Percentiles rank a stretch among this genome's conserved stretches.
phyloP scores from a whole-genome alignment of 2,888 invertebrate species.

The Drosophila algonquin region DNA sequence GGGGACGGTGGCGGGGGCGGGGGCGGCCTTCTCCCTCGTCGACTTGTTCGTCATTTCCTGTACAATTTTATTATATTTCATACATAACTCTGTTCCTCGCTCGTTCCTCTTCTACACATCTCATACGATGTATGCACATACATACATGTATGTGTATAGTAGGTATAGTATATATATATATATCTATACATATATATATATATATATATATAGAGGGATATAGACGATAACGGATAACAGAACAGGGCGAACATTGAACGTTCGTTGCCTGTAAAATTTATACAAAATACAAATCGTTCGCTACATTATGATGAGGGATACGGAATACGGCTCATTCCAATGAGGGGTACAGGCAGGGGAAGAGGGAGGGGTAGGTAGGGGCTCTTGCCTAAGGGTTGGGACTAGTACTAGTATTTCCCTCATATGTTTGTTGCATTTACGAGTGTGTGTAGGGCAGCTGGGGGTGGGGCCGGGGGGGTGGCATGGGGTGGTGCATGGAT shows the following conservation, averaged over 20 bases:
- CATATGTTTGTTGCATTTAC: conserved; percentile 50
- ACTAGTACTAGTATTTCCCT: conserved; percentile 39
- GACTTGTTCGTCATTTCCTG: conserved; percentile 79
- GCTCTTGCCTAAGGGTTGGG: conserved; percentile 3
- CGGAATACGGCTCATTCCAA: conserved; percentile 33
- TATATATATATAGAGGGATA: conserved; percentile 36
- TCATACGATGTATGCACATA: conserved; percentile 35
- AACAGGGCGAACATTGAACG: conserved; percentile 12
- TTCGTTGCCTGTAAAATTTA: conserved; percentile 56
- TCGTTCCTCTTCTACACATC: conserved; percentile 33
- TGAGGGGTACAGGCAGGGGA: neutral
- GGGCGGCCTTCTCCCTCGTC: conserved; percentile 44
- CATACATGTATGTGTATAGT: neutral
- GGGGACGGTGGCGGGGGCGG: too few relatives aligned
- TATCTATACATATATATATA: conserved; percentile 38
- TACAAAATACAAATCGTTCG: conserved; percentile 72
- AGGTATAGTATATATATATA: conserved; percentile 22
- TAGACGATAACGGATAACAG: conserved; percentile 23
- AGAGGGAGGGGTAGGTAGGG: neutral
- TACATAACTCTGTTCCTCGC: conserved; percentile 54
- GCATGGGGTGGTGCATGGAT: neutral
- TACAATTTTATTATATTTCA: conserved; percentile 81
- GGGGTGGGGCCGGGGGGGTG: too few relatives aligned
- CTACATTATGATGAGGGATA: conserved; percentile 60
- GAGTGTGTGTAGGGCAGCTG: neutral